These are phyloP conservation scores for Nezara viridula DNA, from an alignment of 2,888 invertebrate genomes.

Conservation along the genomic window DNA sequence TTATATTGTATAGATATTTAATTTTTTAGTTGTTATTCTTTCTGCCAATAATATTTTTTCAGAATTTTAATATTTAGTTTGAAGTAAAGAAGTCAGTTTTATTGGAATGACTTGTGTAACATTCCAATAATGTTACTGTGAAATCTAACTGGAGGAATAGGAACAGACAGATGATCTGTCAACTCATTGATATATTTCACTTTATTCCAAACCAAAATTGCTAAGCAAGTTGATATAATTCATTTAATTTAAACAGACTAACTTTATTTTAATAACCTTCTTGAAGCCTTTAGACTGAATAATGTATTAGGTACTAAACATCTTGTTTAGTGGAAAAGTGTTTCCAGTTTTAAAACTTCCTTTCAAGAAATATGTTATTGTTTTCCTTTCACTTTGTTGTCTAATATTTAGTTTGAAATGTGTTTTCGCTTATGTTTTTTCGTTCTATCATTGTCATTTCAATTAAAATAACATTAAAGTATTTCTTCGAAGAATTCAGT, in stretches of 20 bases:
- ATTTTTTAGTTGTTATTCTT: neutral
- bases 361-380: no score
- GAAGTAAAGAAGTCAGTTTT: neutral
- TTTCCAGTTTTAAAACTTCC: no score
- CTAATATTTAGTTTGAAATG: no score
- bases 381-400: no score
- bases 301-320: no score
- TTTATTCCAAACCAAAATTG: neutral
- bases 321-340: no score
- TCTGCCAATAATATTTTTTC: neutral
- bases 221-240: neutral
- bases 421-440: no score
- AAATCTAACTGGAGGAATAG: neutral
- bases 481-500: no score
- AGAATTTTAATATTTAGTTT: neutral
- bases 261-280: neutral
- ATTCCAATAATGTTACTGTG: neutral
- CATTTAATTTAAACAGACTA: neutral
- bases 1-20: neutral
- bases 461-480: no score
- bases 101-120: neutral
- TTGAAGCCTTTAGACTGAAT: no score
- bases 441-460: no score
- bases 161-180: neutral
- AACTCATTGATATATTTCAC: neutral